phyloP scores from a whole-genome alignment of 2,888 invertebrate genomes.

The Callyntrura sp. region DNA sequence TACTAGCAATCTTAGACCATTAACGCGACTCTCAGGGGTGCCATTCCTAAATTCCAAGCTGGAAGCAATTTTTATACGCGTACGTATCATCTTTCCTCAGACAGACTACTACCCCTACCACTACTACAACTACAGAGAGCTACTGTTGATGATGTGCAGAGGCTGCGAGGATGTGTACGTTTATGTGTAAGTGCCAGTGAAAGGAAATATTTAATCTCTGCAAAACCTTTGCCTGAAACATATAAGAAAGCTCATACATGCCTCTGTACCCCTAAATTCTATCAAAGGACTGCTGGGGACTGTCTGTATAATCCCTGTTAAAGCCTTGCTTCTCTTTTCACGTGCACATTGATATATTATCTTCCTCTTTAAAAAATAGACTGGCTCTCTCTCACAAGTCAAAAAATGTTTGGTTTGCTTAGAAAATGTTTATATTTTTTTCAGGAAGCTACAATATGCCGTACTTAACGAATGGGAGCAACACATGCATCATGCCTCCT shows the following conservation, averaged over 20 bases:
- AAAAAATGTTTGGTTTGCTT: constrained; percentile 35
- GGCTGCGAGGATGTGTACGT: neutral
- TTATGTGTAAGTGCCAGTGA: constrained; percentile 21
- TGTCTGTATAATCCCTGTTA: constrained; percentile 31
- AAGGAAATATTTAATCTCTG: constrained; percentile 21
- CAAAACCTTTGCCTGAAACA: constrained; percentile 13
- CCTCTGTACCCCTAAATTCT: neutral
- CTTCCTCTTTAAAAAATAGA: constrained; percentile 16
- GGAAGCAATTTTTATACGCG: constrained; percentile 72
- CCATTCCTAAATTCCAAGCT: constrained; percentile 82
- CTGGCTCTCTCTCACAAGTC: constrained; percentile 25
- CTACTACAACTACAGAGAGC: neutral
- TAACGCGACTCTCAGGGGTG: constrained; percentile 83
- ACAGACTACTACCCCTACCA: too few relatives aligned
- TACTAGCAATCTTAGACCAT: constrained; percentile 83
- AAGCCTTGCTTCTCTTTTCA: neutral
- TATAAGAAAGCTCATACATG: too few relatives aligned
- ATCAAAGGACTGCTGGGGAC: neutral
- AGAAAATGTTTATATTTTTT: constrained; percentile 20
- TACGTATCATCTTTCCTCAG: constrained; percentile 56
- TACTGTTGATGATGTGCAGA: constrained; percentile 21
- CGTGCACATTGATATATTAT: constrained; percentile 42
- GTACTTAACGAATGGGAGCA: constrained; percentile 12
- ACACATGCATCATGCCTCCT: neutral
- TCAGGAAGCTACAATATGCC: neutral